Conservation (phyloP, 2,113 vertebrate species). For the Pygoscelis antarcticus region DNA sequence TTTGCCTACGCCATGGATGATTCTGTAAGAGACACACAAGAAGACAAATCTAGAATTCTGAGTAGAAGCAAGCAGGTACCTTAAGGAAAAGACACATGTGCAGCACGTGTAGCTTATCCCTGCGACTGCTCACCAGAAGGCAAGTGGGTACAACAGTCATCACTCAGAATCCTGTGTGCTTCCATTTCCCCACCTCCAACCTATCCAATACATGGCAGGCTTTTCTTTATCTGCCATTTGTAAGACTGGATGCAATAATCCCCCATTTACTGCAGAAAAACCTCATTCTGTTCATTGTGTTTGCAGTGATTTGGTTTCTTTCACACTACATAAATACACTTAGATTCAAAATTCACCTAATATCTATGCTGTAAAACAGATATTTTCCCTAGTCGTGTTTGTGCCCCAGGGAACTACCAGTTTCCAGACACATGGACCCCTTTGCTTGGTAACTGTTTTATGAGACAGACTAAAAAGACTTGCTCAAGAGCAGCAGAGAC, state of each 20-base stretch:
- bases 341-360: background rate
- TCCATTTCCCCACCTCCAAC: background rate
- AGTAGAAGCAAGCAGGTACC: background rate
- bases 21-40: slow-evolving; percentile 70
- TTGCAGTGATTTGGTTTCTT: background rate
- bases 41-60: background rate
- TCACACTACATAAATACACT: background rate
- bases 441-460: background rate
- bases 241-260: background rate
- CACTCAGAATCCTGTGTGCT: background rate
- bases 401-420: background rate
- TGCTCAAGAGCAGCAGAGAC: background rate
- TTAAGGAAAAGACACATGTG: background rate
- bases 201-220: background rate
- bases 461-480: background rate
- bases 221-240: background rate
- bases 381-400: background rate
- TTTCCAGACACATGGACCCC: background rate
- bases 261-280: background rate
- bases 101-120: background rate
- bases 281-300: background rate
- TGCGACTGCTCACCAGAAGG: background rate
- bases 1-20: slow-evolving; percentile 87
- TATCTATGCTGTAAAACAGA: background rate
- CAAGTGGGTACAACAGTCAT: background rate